Evolutionary conservation across 2,797 vertebrate species (phyloP).

Genomic region (Dermochelys coriacea): DNA sequence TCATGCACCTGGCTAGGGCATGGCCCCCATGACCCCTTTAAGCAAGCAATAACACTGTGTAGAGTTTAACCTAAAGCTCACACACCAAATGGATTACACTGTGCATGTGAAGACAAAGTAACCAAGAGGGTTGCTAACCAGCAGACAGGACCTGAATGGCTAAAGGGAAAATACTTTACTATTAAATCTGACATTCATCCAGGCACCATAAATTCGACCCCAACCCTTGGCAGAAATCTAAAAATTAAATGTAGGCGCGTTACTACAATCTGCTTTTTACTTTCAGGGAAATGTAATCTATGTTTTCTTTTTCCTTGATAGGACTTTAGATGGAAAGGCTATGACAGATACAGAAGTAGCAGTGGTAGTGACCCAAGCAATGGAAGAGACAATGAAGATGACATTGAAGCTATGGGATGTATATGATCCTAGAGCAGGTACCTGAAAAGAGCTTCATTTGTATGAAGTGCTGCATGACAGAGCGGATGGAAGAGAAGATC

Average conservation of each 20-base stretch:
- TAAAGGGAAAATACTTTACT: neutral
- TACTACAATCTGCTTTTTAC: neutral
- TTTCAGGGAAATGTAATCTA: neutral
- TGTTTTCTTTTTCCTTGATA: neutral
- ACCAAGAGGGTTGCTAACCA: neutral
- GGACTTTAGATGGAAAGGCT: neutral
- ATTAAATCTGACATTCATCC: neutral
- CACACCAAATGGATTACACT: neutral
- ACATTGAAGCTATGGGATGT: neutral
- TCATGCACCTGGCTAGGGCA: neutral
- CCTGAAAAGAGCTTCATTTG: neutral
- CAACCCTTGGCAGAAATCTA: neutral
- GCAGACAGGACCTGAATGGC: neutral
- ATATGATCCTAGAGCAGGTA: neutral
- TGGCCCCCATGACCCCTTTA: neutral
- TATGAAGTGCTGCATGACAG: neutral
- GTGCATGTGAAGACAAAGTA: neutral
- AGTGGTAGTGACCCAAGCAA: neutral
- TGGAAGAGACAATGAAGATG: neutral
- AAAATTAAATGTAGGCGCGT: neutral
- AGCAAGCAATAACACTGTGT: neutral
- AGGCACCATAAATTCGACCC: neutral
- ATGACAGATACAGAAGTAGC: neutral
- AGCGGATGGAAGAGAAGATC: neutral
- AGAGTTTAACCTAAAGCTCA: neutral